Evolutionary conservation across 2,113 vertebrate genomes (phyloP), one percentile per base, ranked within the genome.

Genomic region (Halichoerus grypus): DNA sequence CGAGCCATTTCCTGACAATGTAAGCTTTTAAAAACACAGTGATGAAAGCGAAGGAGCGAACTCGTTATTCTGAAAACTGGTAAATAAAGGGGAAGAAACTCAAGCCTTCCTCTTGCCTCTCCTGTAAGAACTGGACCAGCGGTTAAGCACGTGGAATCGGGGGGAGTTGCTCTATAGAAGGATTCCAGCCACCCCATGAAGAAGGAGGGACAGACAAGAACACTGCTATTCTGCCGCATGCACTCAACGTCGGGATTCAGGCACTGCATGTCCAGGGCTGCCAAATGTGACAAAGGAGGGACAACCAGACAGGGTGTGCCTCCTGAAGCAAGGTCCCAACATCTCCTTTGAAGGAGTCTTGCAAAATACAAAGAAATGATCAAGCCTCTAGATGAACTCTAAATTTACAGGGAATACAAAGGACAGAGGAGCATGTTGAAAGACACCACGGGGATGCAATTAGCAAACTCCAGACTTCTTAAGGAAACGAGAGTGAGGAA

Each of bases 401-500:
- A 33, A 6, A 16, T 3, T 69, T 31, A 16, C 6, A 28, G 15
- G 46, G 57, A 18, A 22, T 19, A 19, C 77, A 55, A 88, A 59
- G 95, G 90, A 53, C n/a, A 31, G 86, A 84, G 82, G 85, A 12
- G 24, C 80, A 28, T 0, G 26, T 1, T 18, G 9, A 59, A 69
- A 0, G 26, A 15, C 51, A 71, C 65, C 55, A 24, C 0, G 14
- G 46, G 57, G 22, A 36, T 2, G 28, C 39, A 1, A 4, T 6
- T 1, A n/a, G 51, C 39, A 15, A n/a, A 81, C 21, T 46, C 31
- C 51, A 55, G 71, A 13, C 7, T n/a, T 12, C 94, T 92, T 10
- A 71, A 57, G 94, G 94, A 94, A 92, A 89, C 83, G 33, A 55
- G 92, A 92, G 69, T n/a, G 94, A 94, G 92, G 96, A 72, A 82